Evolutionary conservation across 2,797 vertebrate species (phyloP).

Genomic region (Chiroxiphia lanceolata): DNA sequence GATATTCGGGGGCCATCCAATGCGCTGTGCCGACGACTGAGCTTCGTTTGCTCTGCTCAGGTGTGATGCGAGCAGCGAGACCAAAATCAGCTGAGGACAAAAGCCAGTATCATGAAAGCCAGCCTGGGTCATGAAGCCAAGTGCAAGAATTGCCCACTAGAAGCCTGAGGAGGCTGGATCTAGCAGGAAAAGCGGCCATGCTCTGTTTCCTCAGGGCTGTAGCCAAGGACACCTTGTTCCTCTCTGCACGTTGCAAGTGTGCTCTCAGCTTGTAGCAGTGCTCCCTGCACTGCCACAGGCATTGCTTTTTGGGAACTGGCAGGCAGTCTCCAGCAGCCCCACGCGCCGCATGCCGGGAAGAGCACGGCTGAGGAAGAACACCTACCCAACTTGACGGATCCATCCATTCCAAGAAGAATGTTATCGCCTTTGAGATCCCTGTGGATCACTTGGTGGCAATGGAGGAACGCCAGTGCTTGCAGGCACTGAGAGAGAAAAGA

Average conservation of each 20-base stretch:
- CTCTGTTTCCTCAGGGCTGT: background rate
- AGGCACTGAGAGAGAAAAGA: slow-evolving; percentile 83
- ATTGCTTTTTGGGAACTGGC: background rate
- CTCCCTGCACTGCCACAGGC: background rate
- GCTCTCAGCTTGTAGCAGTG: background rate
- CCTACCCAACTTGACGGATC: slow-evolving; percentile 95
- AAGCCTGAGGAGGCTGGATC: background rate
- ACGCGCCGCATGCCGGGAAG: background rate
- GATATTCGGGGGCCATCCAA: slow-evolving; percentile 90
- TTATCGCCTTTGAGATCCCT: slow-evolving; percentile 98
- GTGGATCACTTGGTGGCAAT: slow-evolving; percentile 95
- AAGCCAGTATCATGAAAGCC: slow-evolving; percentile 5
- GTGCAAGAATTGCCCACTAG: background rate
- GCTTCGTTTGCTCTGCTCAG: slow-evolving; percentile 85
- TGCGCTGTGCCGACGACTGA: slow-evolving; percentile 87
- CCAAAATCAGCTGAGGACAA: slow-evolving; percentile 84
- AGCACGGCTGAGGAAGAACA: slow-evolving; percentile 26
- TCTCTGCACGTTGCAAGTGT: background rate
- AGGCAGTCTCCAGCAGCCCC: background rate
- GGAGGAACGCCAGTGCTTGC: slow-evolving; percentile 93
- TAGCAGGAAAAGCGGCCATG: accelerated
- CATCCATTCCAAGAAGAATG: slow-evolving; percentile 95
- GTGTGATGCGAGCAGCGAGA: slow-evolving; percentile 88
- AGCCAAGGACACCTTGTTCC: background rate
- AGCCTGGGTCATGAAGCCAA: background rate